Evolutionary conservation across 2,888 invertebrate genomes (phyloP), one percentile per base, ranked within the genome.

Genomic region (Chymomyza fuscimana): DNA sequence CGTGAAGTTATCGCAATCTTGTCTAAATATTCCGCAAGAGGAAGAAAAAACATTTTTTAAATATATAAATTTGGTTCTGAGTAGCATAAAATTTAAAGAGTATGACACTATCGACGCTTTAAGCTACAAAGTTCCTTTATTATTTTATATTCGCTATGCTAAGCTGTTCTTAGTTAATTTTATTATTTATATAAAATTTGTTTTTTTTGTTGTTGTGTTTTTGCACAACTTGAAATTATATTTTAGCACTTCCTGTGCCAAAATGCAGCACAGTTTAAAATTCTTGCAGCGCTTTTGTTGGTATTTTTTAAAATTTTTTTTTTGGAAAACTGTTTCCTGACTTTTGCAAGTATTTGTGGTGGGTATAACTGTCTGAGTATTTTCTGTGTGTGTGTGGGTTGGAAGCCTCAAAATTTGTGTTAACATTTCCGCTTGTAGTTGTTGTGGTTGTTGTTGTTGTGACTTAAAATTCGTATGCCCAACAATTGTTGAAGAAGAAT

Each of bases 401-500:
- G 58, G 29, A 54, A 62, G 69, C 67, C n/a, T 58, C 65, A 63
- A 70, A 77, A 74, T 54, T 65, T 67, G 62, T 74, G 81, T 70
- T 81, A 76, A 72, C 76, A 79, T 81, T 80, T 80, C 81, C 81
- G 78, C 67, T 64, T 56, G 36, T 56, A 3, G 16, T 60, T 65
- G 60, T 51, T 63, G 68, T 59, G 67, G 46, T 64, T 65, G 60
- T 51, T 63, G 68, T 59, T 69, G 46, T 64, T 69, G 56, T 61
- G 59, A 56, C 63, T 67, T 77, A 78, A 74, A 78, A 74, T 78
- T 80, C 74, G 74, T 80, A 80, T 77, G 74, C 77, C 80, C 77
- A 78, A 79, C 78, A 80, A 79, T 72, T 72, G 72, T 70, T 60
- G 70, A 69, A 72, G 75, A 74, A 80, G 78, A 80, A 80, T 79